Evolutionary conservation across 2,888 invertebrate species (phyloP).

Genomic region (Osmoderma eremita): DNA sequence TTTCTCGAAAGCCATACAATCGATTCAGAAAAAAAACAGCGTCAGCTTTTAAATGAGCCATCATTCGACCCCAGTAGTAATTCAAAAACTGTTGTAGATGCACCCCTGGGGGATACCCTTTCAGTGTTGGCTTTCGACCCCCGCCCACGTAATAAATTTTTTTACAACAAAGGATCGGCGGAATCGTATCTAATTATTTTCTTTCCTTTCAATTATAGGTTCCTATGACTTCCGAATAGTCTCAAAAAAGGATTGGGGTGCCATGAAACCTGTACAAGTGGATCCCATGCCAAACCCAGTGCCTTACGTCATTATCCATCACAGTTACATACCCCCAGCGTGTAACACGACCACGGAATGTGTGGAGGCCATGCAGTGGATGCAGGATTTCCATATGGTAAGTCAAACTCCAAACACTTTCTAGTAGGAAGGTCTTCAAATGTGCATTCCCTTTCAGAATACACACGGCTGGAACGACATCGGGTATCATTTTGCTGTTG

Average conservation of each 20-base stretch:
- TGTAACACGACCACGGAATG: constrained; percentile 69
- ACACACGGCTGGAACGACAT: constrained; percentile 75
- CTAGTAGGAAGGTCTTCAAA: neutral
- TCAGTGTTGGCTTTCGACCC: too few relatives aligned
- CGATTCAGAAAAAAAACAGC: too few relatives aligned
- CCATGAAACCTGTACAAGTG: constrained; percentile 63
- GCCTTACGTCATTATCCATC: constrained; percentile 77
- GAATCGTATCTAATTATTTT: too few relatives aligned
- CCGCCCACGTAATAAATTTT: too few relatives aligned
- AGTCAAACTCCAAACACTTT: neutral
- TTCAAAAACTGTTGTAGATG: too few relatives aligned
- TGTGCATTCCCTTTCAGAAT: constrained; percentile 36
- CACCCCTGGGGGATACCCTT: too few relatives aligned
- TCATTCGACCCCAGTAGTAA: too few relatives aligned
- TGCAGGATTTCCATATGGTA: constrained; percentile 74
- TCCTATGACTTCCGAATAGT: constrained; percentile 52
- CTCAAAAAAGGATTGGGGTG: constrained; percentile 71
- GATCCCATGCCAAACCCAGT: constrained; percentile 68
- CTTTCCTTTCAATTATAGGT: constrained; percentile 38
- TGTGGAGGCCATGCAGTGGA: constrained; percentile 69
- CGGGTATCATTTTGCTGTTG: constrained; percentile 77
- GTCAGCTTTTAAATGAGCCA: too few relatives aligned
- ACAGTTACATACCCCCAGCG: constrained; percentile 72
- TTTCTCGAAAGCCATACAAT: too few relatives aligned
- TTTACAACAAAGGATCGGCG: too few relatives aligned